Evolutionary conservation across 2,797 vertebrate genomes (phyloP).

Genomic region (Gambusia yucatana): DNA sequence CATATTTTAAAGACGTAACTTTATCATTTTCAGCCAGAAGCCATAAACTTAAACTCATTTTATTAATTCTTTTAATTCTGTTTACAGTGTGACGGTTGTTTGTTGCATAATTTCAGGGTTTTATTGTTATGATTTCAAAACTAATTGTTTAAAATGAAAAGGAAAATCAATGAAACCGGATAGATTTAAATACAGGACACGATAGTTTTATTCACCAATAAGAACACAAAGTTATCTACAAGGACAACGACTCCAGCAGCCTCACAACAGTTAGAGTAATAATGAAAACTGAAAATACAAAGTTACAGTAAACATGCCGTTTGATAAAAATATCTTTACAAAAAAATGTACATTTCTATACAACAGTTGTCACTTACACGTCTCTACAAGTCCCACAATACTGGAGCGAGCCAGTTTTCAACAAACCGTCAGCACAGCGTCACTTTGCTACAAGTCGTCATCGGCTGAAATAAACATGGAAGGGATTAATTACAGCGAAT

Average conservation of each 20-base stretch:
- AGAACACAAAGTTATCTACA: slow-evolving; percentile 72
- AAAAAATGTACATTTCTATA: slow-evolving; percentile 87
- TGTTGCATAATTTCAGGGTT: not conserved
- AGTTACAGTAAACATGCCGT: slow-evolving; percentile 83
- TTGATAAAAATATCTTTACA: slow-evolving; percentile 86
- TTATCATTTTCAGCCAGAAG: not conserved
- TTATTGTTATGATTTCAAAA: slow-evolving; percentile 16
- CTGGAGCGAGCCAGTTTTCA: slow-evolving; percentile 49
- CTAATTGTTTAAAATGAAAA: slow-evolving; percentile 51
- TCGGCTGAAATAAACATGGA: slow-evolving; percentile 50
- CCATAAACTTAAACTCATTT: not conserved
- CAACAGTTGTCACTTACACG: slow-evolving; percentile 74
- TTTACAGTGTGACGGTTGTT: not conserved
- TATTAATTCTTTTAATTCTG: not conserved
- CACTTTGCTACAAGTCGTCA: slow-evolving; percentile 23
- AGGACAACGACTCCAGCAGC: slow-evolving; percentile 64
- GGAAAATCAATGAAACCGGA: slow-evolving; percentile 57
- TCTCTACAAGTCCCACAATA: slow-evolving; percentile 49
- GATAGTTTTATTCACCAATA: slow-evolving; percentile 67
- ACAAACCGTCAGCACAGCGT: slow-evolving; percentile 52
- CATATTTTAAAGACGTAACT: not conserved
- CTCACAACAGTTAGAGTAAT: slow-evolving; percentile 70
- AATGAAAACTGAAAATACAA: slow-evolving; percentile 77
- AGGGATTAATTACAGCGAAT: slow-evolving; percentile 62
- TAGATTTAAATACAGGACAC: slow-evolving; percentile 62